These are phyloP conservation scores for Sebastiscus albofasciatus DNA, from an alignment of 2,797 vertebrate genomes.

Conservation along the genomic window DNA sequence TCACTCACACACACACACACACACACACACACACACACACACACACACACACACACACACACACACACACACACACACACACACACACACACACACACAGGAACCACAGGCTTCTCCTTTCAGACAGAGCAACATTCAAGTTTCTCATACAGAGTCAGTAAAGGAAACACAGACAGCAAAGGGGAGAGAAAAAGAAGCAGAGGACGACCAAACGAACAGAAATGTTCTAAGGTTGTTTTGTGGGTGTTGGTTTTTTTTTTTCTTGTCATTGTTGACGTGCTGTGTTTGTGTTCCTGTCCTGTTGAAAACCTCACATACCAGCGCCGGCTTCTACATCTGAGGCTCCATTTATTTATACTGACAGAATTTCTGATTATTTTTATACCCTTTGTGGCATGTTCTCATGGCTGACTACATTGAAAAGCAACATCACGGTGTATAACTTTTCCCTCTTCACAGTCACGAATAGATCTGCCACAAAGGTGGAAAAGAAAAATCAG, in stretches of 20 bases:
- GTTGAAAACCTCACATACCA: slow-evolving; percentile 31
- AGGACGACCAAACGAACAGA: slow-evolving; percentile 7
- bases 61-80: not conserved
- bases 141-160: slow-evolving; percentile 10
- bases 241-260: slow-evolving; percentile 15
- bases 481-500: not conserved
- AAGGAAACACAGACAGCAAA: slow-evolving; percentile 7
- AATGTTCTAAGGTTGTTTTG: slow-evolving; percentile 19
- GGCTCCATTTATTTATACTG: slow-evolving; percentile 20
- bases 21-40: not conserved
- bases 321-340: slow-evolving; percentile 4
- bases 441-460: not conserved
- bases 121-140: slow-evolving; percentile 2
- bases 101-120: slow-evolving; percentile 14
- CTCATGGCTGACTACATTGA: not conserved
- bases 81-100: not conserved
- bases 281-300: slow-evolving; percentile 35
- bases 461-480: slow-evolving; percentile 23
- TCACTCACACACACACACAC: not conserved
- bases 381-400: slow-evolving; percentile 10
- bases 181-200: not conserved
- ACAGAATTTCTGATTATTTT: slow-evolving; percentile 39
- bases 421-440: not conserved
- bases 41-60: not conserved
- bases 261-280: slow-evolving; percentile 8